Percentiles rank a stretch among this genome's conserved stretches.
These are phyloP conservation scores for Cheilosia pagana DNA, from an alignment of 2,888 invertebrate species.

Conservation along the genomic window DNA sequence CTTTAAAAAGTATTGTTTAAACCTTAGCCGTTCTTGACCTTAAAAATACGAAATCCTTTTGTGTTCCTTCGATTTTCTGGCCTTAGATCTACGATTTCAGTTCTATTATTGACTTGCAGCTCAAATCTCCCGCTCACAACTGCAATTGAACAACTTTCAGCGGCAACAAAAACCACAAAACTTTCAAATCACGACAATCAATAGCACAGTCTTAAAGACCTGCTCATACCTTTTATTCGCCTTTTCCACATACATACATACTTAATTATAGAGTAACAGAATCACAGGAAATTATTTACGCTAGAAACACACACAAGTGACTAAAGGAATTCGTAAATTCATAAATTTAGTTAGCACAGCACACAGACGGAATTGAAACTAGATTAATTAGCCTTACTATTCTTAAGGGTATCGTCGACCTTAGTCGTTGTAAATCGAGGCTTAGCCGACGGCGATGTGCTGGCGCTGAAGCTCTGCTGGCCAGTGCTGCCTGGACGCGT, in stretches of 20 bases:
- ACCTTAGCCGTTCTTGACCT: no score
- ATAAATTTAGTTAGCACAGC: constrained; percentile 35
- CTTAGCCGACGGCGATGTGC: constrained; percentile 77
- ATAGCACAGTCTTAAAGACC: constrained; percentile 61
- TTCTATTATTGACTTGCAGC: no score
- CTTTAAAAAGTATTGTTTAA: no score
- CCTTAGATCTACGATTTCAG: no score
- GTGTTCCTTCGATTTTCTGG: no score
- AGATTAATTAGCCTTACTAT: constrained; percentile 43
- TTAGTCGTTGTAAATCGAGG: constrained; percentile 78
- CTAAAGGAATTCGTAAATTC: constrained; percentile 21
- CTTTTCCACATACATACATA: constrained; percentile 13
- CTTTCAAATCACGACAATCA: constrained; percentile 22
- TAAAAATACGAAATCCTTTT: no score
- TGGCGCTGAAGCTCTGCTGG: constrained; percentile 64
- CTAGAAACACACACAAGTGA: constrained; percentile 17
- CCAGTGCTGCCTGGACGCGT: constrained; percentile 74
- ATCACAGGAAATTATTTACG: constrained; percentile 61
- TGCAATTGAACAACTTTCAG: no score
- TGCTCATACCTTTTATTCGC: constrained; percentile 26
- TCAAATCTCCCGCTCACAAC: no score
- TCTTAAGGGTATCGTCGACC: constrained; percentile 76
- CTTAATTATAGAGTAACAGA: constrained; percentile 34
- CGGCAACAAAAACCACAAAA: background rate
- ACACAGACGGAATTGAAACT: constrained; percentile 36